Percentiles rank a stretch among this genome's conserved stretches.
Conservation (phyloP, 37 sponge, comb jelly and placozoan genomes). For the Corticium candelabrum region DNA sequence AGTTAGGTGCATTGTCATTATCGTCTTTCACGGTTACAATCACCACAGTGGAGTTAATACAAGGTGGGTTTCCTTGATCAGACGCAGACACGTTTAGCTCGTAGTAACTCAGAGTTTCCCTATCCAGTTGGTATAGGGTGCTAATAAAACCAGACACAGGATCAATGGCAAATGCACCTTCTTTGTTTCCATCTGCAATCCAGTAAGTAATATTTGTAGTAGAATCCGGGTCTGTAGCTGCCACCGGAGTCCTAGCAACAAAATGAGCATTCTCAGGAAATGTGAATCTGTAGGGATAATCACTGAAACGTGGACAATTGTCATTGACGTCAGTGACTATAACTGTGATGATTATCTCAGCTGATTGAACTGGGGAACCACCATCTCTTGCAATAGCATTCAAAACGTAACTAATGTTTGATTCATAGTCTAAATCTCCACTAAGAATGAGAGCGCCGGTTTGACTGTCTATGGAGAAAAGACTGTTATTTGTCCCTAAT, state of each 20-base stretch:
- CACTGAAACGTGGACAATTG: constrained; percentile 2
- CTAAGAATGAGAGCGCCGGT: constrained; percentile 30
- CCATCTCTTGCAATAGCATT: constrained; percentile 41
- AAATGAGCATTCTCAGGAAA: background rate
- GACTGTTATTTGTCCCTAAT: no score
- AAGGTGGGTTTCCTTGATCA: constrained; percentile 17
- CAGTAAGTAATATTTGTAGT: constrained; percentile 33
- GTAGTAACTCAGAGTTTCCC: constrained; percentile 29
- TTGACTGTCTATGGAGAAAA: constrained; percentile 11
- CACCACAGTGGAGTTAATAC: constrained; percentile 10
- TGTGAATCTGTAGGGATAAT: background rate
- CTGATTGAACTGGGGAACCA: constrained; percentile 26
- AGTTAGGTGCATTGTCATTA: constrained; percentile 39
- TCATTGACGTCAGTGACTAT: constrained; percentile 39
- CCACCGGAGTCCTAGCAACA: background rate
- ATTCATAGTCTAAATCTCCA: constrained; percentile 36
- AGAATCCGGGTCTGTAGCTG: constrained; percentile 51
- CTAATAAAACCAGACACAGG: constrained; percentile 27
- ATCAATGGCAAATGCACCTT: constrained; percentile 17
- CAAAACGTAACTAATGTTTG: constrained; percentile 6
- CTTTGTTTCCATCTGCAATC: no score
- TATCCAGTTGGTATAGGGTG: constrained; percentile 25
- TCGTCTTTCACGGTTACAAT: constrained; percentile 29
- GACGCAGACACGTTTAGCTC: constrained; percentile 8
- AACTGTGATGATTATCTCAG: constrained; percentile 11